phyloP scores from a whole-genome alignment of 2,888 invertebrate species.

The Chesias legatella region DNA sequence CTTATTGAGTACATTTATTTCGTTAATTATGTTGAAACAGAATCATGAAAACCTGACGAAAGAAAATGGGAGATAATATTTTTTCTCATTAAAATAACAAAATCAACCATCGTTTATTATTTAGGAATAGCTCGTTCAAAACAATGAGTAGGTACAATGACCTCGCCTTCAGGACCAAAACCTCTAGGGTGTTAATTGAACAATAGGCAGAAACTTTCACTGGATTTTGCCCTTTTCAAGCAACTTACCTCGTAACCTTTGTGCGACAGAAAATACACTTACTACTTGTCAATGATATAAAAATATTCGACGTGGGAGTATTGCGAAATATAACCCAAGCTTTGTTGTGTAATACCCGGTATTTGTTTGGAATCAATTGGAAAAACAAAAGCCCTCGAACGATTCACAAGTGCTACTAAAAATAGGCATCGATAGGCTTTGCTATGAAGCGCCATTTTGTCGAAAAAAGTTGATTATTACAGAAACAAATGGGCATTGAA shows the following conservation, averaged over 20 bases:
- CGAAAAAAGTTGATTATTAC: neutral
- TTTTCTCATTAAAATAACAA: too few species aligned
- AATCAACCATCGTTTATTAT: too few species aligned
- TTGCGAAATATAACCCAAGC: neutral
- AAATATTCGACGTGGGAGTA: too few species aligned
- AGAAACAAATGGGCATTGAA: neutral
- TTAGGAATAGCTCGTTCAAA: neutral
- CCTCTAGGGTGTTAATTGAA: slow-evolving; percentile 6
- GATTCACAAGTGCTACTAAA: slow-evolving; percentile 8
- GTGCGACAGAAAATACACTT: neutral
- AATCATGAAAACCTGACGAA: too few species aligned
- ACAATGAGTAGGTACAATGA: slow-evolving; percentile 12
- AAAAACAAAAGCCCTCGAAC: slow-evolving; percentile 2
- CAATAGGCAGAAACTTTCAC: slow-evolving; percentile 13
- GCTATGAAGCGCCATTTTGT: neutral
- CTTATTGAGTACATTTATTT: too few species aligned
- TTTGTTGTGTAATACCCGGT: slow-evolving; percentile 2
- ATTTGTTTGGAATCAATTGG: slow-evolving; percentile 5
- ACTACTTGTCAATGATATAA: too few species aligned
- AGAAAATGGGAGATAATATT: too few species aligned
- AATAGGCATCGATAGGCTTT: slow-evolving; percentile 8
- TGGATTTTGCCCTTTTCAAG: slow-evolving; percentile 19
- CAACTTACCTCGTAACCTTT: neutral
- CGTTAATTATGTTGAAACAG: too few species aligned
- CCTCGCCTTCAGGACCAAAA: slow-evolving; percentile 4